Conservation (phyloP, 2,797 vertebrate species). For the Microhierax caerulescens region DNA sequence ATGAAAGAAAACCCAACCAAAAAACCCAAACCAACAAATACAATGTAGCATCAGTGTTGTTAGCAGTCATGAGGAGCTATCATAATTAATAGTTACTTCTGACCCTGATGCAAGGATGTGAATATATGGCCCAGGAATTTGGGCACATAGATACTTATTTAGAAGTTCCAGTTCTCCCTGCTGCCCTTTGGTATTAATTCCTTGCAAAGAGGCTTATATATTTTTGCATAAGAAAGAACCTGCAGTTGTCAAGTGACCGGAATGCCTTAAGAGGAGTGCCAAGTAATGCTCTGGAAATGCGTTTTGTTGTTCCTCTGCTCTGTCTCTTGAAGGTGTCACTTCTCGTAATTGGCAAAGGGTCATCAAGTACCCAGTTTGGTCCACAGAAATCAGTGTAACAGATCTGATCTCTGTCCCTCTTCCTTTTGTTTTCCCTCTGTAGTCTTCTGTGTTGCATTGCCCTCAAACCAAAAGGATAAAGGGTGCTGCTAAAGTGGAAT, state of each 20-base stretch:
- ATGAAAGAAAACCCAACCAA: accelerated
- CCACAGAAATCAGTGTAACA: neutral
- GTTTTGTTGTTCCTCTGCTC: neutral
- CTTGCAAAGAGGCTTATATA: neutral
- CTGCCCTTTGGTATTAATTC: slow-evolving; percentile 9
- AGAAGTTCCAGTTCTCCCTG: neutral
- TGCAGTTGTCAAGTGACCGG: neutral
- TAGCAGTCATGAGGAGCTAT: neutral
- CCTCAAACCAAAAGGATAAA: neutral
- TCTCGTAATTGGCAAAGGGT: neutral
- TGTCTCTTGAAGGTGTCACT: neutral
- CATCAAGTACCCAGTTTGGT: neutral
- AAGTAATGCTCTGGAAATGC: neutral
- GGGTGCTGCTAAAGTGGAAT: neutral
- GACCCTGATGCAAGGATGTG: neutral
- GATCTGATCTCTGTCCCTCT: neutral
- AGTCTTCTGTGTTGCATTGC: neutral
- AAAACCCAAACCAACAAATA: neutral
- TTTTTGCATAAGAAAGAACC: neutral
- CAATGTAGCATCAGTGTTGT: neutral
- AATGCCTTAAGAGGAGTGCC: neutral
- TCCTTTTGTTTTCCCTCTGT: neutral
- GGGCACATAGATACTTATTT: neutral
- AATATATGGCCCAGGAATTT: slow-evolving; percentile 6
- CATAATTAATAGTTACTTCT: neutral